Percentiles rank a stretch among this genome's conserved stretches.
Conservation (phyloP, 2,888 invertebrate species). For the Autographa pulchrina region DNA sequence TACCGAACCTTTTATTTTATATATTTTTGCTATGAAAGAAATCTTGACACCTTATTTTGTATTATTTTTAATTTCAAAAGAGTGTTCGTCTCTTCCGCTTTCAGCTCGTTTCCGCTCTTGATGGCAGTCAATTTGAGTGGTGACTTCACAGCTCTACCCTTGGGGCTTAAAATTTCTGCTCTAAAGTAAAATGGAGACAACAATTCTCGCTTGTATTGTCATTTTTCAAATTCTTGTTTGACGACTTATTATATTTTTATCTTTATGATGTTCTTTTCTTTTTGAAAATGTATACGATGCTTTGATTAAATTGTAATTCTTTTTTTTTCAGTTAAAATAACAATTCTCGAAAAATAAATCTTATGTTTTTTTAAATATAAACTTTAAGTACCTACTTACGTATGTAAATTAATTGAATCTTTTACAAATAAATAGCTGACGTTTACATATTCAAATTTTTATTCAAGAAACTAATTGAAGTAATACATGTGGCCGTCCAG, state of each 20-base stretch:
- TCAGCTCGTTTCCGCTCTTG: constrained; percentile 60
- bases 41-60: constrained; percentile 14
- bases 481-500: not conserved
- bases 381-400: too few relatives aligned
- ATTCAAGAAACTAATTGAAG: not conserved
- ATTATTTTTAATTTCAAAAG: constrained; percentile 53
- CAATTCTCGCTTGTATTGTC: constrained; percentile 22
- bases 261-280: not conserved
- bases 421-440: too few relatives aligned
- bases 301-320: not conserved
- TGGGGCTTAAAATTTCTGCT: constrained; percentile 39
- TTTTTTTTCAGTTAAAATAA: too few relatives aligned
- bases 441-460: too few relatives aligned
- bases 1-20: not conserved
- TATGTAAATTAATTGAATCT: too few relatives aligned
- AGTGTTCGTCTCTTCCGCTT: constrained; percentile 45
- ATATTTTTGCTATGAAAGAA: constrained; percentile 18
- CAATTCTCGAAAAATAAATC: too few relatives aligned
- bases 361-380: too few relatives aligned
- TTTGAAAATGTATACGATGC: not conserved
- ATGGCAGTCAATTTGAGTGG: constrained; percentile 59
- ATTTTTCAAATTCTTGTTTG: constrained; percentile 9
- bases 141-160: constrained; percentile 35
- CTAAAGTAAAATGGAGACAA: constrained; percentile 22
- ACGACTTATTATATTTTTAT: constrained; percentile 1